Base-by-base conservation (phyloP, 2,113 vertebrate species). In the Myotis lucifugus region DNA sequence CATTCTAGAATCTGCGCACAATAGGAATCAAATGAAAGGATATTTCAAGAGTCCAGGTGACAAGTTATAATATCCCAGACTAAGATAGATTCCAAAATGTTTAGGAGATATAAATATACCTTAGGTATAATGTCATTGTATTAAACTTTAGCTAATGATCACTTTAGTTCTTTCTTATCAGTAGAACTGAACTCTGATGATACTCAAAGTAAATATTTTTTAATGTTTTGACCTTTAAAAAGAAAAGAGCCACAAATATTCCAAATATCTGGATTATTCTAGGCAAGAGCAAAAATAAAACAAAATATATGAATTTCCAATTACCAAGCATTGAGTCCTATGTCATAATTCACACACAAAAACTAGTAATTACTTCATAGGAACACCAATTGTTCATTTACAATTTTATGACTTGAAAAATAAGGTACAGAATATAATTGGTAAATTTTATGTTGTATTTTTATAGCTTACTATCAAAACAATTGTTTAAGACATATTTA, bases 151-250 rank as follows among this genome's bases (percentile, higher is more conserved):
- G n/a, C 17, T 34, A 52, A 72, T 66, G 50, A 59, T 59, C 69
- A 92, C 29, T 77, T 85, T 81, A 17, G 27, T 23, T 32, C n/a
- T 96, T 88, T 83, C 23, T 40, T 42, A 74, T n/a, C 42, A 82
- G 34, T 34, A 85, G n/a, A 93, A 88, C 18, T 46, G 42, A 87
- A 73, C 46, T 85, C 54, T 88, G 59, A 56, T 40, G 61, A 94
- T 72, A 59, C 21, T 40, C 54, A 77, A 92, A 87, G 34, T 74
- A 95, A 88, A 46, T 70, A 40, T 72, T 70, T 77, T 87, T 50
- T 79, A 70, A 90, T 85, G 27, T 73, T 90, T 73, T 92, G 11
- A 82, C 42, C 56, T 84, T 88, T 85, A 46, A 85, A 87, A 91
- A 95, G 66, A 90, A 81, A 91, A 93, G 76, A 64, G 37, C 4